phyloP scores from a whole-genome alignment of 2,797 vertebrate species.

The Eulemur rubriventer region DNA sequence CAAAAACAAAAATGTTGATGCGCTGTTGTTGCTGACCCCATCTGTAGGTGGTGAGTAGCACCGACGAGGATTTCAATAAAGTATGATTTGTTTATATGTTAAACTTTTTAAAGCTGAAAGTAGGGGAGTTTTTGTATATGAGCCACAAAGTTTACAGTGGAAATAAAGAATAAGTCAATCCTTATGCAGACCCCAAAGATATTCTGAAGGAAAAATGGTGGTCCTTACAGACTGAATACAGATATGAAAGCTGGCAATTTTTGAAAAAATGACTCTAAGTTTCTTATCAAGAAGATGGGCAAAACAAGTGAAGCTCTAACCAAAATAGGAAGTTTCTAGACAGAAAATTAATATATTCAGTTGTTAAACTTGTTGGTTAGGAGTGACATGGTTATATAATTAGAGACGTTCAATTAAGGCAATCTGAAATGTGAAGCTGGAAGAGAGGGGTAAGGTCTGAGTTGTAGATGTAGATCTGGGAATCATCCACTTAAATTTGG shows the following conservation, averaged over 20 bases:
- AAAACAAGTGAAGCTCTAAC: background rate
- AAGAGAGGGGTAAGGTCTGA: background rate
- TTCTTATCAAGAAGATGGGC: background rate
- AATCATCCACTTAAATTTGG: background rate
- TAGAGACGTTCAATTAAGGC: background rate
- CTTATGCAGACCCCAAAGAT: background rate
- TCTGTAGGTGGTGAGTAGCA: background rate
- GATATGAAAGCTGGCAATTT: background rate
- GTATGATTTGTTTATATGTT: background rate
- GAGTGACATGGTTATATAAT: background rate
- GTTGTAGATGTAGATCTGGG: background rate
- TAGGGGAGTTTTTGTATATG: slow-evolving; percentile 10
- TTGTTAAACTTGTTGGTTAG: background rate
- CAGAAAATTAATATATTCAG: background rate
- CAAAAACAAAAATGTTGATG: background rate
- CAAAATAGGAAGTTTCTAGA: background rate
- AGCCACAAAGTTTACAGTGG: background rate
- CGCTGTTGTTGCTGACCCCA: background rate
- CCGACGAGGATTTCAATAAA: background rate
- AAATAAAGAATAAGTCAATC: slow-evolving; percentile 40
- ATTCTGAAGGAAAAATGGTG: background rate
- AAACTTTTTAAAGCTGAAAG: background rate
- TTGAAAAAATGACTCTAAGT: background rate
- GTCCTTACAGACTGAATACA: background rate
- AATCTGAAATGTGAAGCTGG: background rate